Evolutionary conservation across 2,888 invertebrate species (phyloP), one percentile per base, ranked within the genome.

Genomic region (Bellardia pandia): DNA sequence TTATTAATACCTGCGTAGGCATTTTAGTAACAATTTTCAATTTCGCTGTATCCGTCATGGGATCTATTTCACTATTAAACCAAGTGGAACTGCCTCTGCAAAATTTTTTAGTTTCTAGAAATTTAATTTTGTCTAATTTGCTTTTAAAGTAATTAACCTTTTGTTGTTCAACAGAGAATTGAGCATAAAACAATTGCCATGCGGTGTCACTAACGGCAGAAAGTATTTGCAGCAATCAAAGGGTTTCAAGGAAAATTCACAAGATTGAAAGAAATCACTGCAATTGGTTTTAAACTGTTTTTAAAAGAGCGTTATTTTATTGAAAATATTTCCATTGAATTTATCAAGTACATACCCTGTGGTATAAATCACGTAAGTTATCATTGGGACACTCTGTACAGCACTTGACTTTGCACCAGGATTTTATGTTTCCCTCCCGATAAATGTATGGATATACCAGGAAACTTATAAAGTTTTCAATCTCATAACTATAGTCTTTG

Each of bases 151-250:
- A 37, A 33, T 4, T 14, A 89, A 92, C 93, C 92, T 94, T 91
- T 94, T 94, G 90, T 92, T 94, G n/a, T 94, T 94, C 89, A 96
- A 95, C 80, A 95, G 91, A 9, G 96, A 95, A 90, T 96, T 96
- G 2, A 96, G 92, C 33, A 95, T 94, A 86, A 94, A 95, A 89
- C 96, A 96, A 9, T 91, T 92, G 1, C 96, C 96, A 33, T 95
- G 91, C 58, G 96, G 95, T 0, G 96, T 96, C 51, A 94, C 93
- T 51, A 96, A 92, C 0, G 94, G 94, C 64, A 94, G 91, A 88
- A 96, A 96, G 90, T 95, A 95, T 66, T 94, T 92, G 90, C 96
- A 96, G 90, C 96, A 96, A 62, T 95, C 92, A 84, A 96, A 95
- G 0, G 90, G 85, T 11, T 92, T 88, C 11, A 93, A 93, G 64